Evolutionary conservation across 1,140 invertebrate genomes (phyloP), one percentile per base, ranked within the genome.

Genomic region (Nasonia longicornis): DNA sequence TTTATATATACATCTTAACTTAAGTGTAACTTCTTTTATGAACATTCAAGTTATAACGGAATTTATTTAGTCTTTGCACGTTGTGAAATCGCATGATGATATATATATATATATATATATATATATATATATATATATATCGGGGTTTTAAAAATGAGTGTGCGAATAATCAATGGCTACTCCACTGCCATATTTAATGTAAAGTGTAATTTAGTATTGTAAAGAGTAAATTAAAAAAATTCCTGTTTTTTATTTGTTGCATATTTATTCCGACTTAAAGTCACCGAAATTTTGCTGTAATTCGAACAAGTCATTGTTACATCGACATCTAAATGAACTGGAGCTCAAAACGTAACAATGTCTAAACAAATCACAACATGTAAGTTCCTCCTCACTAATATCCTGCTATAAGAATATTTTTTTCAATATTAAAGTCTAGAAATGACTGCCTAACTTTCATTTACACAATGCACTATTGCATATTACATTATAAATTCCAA

Each of bases 191-290:
- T 64, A 35, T 58, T 58, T 82, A 10, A 67, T 69, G 45, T 82
- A 79, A 82, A 82, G 63, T 82, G 73, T 81, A 69, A 83, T 74
- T 73, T 81, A 77, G 42, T 67, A n/a, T 72, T 77, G 42, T 72
- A 77, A 72, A 81, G 3, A 77, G 74, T 64, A 45, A 77, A 83
- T 83, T 73, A 86, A 74, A 88, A 83, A 82, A 84, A 89, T 84
- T 83, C 87, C 82, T 89, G 84, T 88, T 89, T 80, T 89, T 91
- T 91, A 89, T 90, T 90, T 90, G 89, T 91, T 91, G 87, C 90
- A 91, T 91, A 91, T 91, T 90, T 90, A 88, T 91, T 91, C 88
- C 88, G 88, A 88, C 86, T 89, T 89, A 89, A 90, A 91, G 90
- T 89, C 89, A 88, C 85, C 89, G 89, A 90, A 90, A 90, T 90